A percentile compares a stretch with the other conserved stretches of the same genome.
Conservation (phyloP, 2,888 invertebrate species). For the Cephus rjabovi region DNA sequence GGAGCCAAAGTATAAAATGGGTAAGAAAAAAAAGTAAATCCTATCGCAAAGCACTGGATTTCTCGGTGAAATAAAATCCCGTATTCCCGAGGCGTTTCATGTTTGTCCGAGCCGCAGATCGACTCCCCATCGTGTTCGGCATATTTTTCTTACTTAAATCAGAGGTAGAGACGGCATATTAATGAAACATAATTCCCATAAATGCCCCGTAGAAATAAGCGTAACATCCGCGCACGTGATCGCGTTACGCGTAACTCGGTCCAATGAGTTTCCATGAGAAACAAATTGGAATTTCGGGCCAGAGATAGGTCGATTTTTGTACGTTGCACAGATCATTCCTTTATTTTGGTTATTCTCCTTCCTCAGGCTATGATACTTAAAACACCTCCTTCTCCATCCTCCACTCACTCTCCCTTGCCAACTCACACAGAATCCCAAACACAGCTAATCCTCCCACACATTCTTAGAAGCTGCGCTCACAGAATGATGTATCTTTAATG, state of each 20-base stretch:
- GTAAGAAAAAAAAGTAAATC: background rate
- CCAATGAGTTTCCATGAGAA: background rate
- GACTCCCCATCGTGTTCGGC: background rate
- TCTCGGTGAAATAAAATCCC: background rate
- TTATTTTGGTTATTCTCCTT: too few relatives aligned
- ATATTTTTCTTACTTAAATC: background rate
- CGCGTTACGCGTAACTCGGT: background rate
- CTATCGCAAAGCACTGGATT: background rate
- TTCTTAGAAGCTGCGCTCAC: too few relatives aligned
- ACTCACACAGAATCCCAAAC: too few relatives aligned
- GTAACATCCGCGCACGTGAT: background rate
- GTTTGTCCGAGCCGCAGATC: background rate
- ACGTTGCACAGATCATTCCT: too few relatives aligned
- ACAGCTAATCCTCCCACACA: too few relatives aligned
- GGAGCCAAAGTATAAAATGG: background rate
- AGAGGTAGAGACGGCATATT: background rate
- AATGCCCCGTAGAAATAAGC: background rate
- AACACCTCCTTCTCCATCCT: too few relatives aligned
- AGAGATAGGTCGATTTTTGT: too few relatives aligned
- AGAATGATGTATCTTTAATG: background rate
- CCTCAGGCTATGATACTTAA: too few relatives aligned
- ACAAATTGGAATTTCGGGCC: background rate
- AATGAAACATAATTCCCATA: background rate
- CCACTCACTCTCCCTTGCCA: too few relatives aligned
- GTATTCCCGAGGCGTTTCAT: background rate